Evolutionary conservation across 2,113 vertebrate genomes (phyloP).

Genomic region (Ceyx cyanopectus): DNA sequence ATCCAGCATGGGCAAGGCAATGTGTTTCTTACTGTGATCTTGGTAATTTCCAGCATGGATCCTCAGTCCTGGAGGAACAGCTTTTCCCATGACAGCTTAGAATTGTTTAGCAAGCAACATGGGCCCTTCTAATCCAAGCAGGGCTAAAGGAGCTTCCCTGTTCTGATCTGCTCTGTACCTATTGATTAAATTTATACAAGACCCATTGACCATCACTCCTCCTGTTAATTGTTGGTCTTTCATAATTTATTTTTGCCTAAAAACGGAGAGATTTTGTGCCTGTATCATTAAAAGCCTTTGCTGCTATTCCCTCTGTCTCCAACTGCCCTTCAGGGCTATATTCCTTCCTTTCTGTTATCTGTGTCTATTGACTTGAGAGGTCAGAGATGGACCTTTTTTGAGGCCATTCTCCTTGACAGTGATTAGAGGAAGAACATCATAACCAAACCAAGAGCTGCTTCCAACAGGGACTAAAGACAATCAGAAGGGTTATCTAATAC

Average conservation of each 20-base stretch:
- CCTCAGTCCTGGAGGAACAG: neutral
- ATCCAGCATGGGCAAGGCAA: neutral
- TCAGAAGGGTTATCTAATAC: neutral
- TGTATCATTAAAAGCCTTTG: neutral
- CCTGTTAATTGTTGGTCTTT: neutral
- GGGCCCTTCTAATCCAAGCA: neutral
- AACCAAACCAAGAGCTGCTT: neutral
- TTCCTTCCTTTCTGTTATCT: neutral
- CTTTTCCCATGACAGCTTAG: neutral
- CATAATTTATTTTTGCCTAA: neutral
- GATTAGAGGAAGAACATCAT: neutral
- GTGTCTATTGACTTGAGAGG: neutral
- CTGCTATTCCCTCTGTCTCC: neutral
- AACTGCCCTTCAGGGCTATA: neutral
- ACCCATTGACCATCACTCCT: neutral
- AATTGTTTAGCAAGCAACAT: neutral
- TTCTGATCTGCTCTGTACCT: neutral
- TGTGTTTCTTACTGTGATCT: neutral
- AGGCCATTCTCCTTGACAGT: neutral
- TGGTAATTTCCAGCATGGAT: neutral
- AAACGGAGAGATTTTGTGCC: neutral
- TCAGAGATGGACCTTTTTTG: neutral
- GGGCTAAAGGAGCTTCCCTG: neutral
- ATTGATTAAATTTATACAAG: neutral
- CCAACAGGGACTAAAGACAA: neutral